Percentiles rank a stretch among this genome's conserved stretches.
Conservation (phyloP, 2,888 invertebrate species). For the Metellina segmentata region DNA sequence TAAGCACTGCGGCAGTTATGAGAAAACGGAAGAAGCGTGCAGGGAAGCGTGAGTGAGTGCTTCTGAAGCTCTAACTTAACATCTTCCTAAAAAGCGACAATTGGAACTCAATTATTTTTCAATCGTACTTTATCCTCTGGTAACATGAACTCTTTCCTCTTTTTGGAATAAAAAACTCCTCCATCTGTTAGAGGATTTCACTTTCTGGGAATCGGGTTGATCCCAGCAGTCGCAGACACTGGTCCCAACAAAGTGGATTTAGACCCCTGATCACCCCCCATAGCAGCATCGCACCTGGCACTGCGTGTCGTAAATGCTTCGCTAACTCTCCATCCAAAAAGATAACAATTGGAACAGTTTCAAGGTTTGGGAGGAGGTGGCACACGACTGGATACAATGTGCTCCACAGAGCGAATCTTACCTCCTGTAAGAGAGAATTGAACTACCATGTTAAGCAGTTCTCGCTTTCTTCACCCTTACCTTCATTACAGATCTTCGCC, state of each 20-base stretch:
- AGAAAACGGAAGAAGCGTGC: background rate
- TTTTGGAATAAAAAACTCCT: constrained; percentile 46
- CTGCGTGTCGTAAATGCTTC: constrained; percentile 69
- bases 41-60: background rate
- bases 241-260: constrained; percentile 39
- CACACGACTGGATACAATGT: constrained; percentile 72
- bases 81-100: background rate
- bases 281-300: constrained; percentile 43
- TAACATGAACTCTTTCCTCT: constrained; percentile 55
- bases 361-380: constrained; percentile 73
- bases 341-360: constrained; percentile 71
- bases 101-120: constrained; percentile 41
- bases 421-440: constrained; percentile 20
- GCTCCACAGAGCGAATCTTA: constrained; percentile 53
- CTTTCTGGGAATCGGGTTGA: constrained; percentile 76
- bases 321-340: constrained; percentile 68
- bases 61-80: background rate
- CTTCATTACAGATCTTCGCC: constrained; percentile 41
- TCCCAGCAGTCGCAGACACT: constrained; percentile 47
- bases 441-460: constrained; percentile 33
- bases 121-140: constrained; percentile 20
- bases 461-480: constrained; percentile 42
- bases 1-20: background rate
- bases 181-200: constrained; percentile 74
- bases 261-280: constrained; percentile 57